A percentile compares a stretch with the other conserved stretches of the same genome.
Evolutionary conservation across 2,797 vertebrate species (phyloP).

Genomic region (Acipenser transmontanus): DNA sequence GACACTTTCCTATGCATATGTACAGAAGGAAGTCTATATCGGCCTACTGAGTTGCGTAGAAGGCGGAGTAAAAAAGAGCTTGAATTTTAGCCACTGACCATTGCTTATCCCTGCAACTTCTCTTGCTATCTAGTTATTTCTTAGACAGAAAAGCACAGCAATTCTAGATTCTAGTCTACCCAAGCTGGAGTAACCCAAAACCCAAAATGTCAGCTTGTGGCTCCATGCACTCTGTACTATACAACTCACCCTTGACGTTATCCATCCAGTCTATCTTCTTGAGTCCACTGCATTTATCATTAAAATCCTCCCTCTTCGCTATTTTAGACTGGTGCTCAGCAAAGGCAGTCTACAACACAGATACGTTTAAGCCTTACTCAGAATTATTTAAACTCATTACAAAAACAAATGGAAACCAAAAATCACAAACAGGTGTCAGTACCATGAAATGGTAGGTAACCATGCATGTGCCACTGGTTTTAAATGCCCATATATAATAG

Average conservation of each 20-base stretch:
- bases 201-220: too few species aligned
- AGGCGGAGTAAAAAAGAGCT: constrained; percentile 22
- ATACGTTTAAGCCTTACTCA: background rate
- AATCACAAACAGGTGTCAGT: background rate
- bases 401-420: background rate
- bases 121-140: too few species aligned
- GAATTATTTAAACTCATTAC: background rate
- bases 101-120: too few species aligned
- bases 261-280: constrained; percentile 72
- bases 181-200: too few species aligned
- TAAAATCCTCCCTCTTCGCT: constrained; percentile 61
- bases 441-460: background rate
- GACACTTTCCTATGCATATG: background rate
- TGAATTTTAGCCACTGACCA: background rate
- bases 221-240: background rate
- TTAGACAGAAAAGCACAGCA: too few species aligned
- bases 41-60: background rate
- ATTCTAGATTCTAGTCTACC: too few species aligned
- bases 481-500: too few species aligned
- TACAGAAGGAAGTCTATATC: background rate
- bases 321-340: constrained; percentile 80
- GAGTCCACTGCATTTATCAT: constrained; percentile 59
- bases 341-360: constrained; percentile 65
- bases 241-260: constrained; percentile 65
- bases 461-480: too few species aligned